Conservation (phyloP, 2,797 vertebrate genomes). For the Zalophus californianus region DNA sequence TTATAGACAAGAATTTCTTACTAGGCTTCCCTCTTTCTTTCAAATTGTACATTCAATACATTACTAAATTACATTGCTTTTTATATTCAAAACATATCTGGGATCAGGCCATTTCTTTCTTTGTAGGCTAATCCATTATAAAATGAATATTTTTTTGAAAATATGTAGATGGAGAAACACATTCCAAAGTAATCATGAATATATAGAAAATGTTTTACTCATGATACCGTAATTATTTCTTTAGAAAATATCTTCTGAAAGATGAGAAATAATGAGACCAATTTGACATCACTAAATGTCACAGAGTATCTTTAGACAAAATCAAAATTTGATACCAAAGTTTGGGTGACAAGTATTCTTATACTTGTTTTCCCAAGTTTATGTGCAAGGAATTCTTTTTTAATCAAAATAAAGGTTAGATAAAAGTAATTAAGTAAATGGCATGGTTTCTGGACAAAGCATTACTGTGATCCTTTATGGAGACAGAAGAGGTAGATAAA, state of each 20-base stretch:
- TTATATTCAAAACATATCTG: not conserved
- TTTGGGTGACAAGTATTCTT: not conserved
- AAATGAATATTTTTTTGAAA: slow-evolving; percentile 52
- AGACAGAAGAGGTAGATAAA: not conserved
- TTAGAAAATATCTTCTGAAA: slow-evolving; percentile 6
- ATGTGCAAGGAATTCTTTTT: not conserved
- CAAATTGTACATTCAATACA: not conserved
- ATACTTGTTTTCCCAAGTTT: not conserved
- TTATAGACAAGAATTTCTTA: not conserved
- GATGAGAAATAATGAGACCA: not conserved
- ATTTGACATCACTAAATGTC: not conserved
- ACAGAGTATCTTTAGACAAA: not conserved
- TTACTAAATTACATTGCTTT: not conserved
- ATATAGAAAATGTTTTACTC: not conserved
- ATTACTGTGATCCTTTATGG: not conserved
- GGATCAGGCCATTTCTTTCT: not conserved
- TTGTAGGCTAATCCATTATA: not conserved
- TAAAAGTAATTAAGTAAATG: not conserved
- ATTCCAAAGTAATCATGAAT: slow-evolving; percentile 12
- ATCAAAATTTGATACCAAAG: not conserved
- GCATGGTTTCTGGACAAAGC: not conserved
- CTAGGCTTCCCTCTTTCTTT: not conserved
- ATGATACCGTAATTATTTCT: slow-evolving; percentile 1
- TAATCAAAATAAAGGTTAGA: not conserved
- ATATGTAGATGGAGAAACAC: not conserved